Conservation (phyloP, 2,888 invertebrate genomes). For the Busseola fusca region DNA sequence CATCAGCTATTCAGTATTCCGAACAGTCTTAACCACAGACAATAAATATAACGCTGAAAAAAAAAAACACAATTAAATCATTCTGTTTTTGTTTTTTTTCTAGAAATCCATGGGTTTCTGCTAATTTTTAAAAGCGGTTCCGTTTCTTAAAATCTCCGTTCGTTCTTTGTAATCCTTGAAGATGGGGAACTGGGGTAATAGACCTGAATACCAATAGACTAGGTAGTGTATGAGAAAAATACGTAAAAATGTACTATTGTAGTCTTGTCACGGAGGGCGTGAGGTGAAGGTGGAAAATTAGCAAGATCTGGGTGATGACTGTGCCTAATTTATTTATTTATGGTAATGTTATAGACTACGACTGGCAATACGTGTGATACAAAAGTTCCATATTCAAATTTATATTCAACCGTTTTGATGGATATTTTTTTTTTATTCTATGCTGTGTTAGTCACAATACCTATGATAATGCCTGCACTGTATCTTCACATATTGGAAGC, state of each 20-base stretch:
- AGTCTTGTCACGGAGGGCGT: conserved; percentile 67
- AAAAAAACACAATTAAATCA: conserved; percentile 68
- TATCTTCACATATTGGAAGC: not conserved
- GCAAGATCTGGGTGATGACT: conserved; percentile 54
- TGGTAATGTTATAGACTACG: conserved; percentile 3
- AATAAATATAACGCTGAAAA: conserved; percentile 59
- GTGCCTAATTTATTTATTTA: conserved; percentile 35
- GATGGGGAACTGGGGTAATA: conserved; percentile 71
- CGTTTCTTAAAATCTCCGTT: conserved; percentile 77
- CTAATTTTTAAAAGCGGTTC: conserved; percentile 77
- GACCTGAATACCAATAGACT: conserved; percentile 76
- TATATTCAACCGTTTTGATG: not conserved
- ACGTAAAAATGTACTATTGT: conserved; percentile 70
- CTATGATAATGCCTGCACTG: not conserved
- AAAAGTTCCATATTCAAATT: not conserved
- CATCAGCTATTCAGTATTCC: conserved; percentile 51
- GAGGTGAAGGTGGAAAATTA: conserved; percentile 70
- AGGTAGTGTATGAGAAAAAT: conserved; percentile 78
- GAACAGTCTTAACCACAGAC: conserved; percentile 40
- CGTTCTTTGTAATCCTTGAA: conserved; percentile 74
- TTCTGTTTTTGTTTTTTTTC: conserved; percentile 69
- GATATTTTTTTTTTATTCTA: not conserved
- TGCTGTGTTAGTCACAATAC: not conserved
- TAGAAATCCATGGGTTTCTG: conserved; percentile 79
- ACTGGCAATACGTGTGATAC: not conserved